Conservation (phyloP, 1,140 invertebrate genomes). For the Anadara kagoshimensis region DNA sequence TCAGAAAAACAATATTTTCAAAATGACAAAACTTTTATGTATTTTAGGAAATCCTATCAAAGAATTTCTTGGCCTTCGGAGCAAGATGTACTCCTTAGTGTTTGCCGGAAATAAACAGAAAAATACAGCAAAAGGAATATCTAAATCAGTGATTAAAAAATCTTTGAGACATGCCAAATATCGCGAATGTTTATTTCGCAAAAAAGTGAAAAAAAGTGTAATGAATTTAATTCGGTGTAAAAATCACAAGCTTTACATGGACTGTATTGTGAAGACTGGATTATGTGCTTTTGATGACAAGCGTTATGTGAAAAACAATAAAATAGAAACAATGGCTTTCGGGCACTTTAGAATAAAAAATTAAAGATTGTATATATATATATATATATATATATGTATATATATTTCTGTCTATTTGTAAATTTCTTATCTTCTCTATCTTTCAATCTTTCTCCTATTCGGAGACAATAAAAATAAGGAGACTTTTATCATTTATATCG, state of each 20-base stretch:
- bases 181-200: neutral
- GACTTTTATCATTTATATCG: too few species aligned
- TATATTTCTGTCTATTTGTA: too few species aligned
- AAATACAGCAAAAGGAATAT: constrained; percentile 1
- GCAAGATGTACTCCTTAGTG: neutral
- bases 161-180: neutral
- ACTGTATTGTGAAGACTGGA: neutral
- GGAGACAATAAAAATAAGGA: too few species aligned
- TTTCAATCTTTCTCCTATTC: too few species aligned
- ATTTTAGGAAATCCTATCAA: neutral
- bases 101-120: neutral
- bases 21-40: too few species aligned
- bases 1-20: too few species aligned
- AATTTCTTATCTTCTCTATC: too few species aligned
- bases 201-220: neutral
- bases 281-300: constrained; percentile 1
- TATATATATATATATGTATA: too few species aligned
- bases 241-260: neutral
- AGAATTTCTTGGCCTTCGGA: neutral
- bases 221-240: neutral
- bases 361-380: neutral
- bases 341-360: constrained; percentile 1
- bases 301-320: neutral
- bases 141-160: neutral
- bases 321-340: neutral